Conservation (phyloP, 2,888 invertebrate genomes). For the Microplitis deprimator region DNA sequence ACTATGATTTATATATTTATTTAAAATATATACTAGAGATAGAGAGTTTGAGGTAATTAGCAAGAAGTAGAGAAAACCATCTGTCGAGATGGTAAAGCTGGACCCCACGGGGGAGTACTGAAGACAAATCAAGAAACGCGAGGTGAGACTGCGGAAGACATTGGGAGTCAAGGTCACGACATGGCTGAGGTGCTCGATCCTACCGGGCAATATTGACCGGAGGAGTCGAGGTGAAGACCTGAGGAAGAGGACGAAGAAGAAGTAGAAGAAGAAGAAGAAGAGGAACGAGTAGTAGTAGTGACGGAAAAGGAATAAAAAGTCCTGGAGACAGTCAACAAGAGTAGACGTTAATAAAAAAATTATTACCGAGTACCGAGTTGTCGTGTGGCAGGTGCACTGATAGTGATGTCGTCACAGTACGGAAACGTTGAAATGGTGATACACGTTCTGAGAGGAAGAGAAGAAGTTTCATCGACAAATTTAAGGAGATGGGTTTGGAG, state of each 20-base stretch:
- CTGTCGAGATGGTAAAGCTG: conserved; percentile 53
- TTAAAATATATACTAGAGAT: no score
- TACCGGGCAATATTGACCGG: conserved; percentile 63
- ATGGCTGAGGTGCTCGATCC: conserved; percentile 66
- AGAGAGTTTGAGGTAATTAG: no score
- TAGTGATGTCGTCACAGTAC: conserved; percentile 41
- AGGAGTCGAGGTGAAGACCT: conserved; percentile 18
- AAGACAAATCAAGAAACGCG: conserved; percentile 46
- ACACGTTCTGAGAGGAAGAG: conserved; percentile 61
- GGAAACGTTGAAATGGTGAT: conserved; percentile 56
- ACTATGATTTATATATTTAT: no score
- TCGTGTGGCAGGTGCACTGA: conserved; percentile 50
- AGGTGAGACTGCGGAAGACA: conserved; percentile 47
- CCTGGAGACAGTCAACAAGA: background rate
- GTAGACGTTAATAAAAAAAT: conserved; percentile 8
- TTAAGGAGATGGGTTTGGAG: conserved; percentile 68
- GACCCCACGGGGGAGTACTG: conserved; percentile 68
- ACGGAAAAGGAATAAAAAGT: conserved; percentile 17
- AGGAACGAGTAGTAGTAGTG: conserved; percentile 24
- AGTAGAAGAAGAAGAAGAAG: conserved; percentile 34
- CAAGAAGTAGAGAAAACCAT: no score
- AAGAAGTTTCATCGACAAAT: conserved; percentile 67
- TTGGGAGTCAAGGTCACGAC: conserved; percentile 57
- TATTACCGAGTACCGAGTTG: conserved; percentile 35
- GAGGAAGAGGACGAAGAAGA: conserved; percentile 29